Conservation (phyloP, 2,113 vertebrate genomes). For the Tetrax tetrax region DNA sequence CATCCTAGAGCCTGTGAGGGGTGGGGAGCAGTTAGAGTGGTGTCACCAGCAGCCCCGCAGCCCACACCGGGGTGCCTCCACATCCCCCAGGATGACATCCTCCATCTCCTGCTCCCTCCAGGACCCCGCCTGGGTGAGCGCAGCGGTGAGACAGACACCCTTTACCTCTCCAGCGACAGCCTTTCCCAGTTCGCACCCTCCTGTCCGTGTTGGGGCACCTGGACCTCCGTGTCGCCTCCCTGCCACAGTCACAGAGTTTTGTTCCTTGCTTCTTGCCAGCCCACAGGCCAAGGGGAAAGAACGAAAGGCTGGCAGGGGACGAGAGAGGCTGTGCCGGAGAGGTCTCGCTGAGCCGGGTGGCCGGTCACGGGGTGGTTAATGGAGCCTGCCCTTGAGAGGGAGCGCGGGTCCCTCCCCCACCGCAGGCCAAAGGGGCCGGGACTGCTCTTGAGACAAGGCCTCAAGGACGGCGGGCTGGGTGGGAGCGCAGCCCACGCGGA, state of each 20-base stretch:
- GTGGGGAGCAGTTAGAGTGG: background rate
- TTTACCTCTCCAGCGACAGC: background rate
- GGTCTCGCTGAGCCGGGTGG: background rate
- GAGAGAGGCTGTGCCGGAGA: background rate
- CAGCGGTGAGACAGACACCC: fast-evolving
- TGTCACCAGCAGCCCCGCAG: background rate
- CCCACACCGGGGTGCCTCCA: background rate
- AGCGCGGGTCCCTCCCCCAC: background rate
- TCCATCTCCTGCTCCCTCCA: background rate
- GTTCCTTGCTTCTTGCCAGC: background rate
- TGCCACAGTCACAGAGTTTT: background rate
- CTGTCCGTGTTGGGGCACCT: background rate
- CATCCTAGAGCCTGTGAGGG: slow-evolving; percentile 81
- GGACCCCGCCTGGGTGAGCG: fast-evolving
- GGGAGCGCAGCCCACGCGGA: background rate
- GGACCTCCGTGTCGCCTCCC: too few relatives aligned
- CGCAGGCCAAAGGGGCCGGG: background rate
- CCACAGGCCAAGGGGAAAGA: background rate
- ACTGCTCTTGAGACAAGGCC: background rate
- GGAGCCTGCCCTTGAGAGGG: background rate
- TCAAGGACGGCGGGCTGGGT: background rate
- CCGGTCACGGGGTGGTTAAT: background rate
- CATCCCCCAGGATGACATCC: background rate
- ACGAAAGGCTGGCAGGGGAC: background rate
- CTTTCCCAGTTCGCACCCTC: background rate